A percentile compares a stretch with the other conserved stretches of the same genome.
Conservation (phyloP, 2,113 vertebrate genomes). For the Coptodon bakossiorum region DNA sequence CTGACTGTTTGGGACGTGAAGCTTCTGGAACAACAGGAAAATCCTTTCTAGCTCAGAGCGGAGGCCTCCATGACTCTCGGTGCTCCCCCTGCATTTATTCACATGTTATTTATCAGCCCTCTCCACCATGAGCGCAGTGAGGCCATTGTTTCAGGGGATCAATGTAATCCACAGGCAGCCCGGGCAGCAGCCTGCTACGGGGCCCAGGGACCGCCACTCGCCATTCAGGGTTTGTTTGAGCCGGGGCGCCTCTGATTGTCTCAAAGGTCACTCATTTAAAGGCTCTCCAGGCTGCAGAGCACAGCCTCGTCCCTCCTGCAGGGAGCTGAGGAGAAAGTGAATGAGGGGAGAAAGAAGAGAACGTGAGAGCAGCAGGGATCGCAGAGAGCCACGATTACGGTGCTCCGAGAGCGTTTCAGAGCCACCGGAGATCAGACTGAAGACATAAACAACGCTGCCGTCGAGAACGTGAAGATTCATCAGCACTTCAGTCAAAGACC, state of each 20-base stretch:
- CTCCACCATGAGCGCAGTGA: neutral
- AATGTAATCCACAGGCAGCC: constrained; percentile 56
- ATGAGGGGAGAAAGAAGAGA: neutral
- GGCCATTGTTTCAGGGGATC: constrained; percentile 63
- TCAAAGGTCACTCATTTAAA: constrained; percentile 58
- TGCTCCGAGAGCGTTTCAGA: neutral
- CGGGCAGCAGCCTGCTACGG: constrained; percentile 13
- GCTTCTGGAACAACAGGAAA: neutral
- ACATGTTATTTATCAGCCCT: constrained; percentile 40
- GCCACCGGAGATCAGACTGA: neutral
- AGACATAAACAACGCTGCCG: neutral
- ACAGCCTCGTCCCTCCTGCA: neutral
- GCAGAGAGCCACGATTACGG: neutral
- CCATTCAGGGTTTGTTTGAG: constrained; percentile 32
- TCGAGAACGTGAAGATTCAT: neutral
- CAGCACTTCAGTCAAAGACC: neutral
- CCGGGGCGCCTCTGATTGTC: constrained; percentile 41
- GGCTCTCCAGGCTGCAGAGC: neutral
- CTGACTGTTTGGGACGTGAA: neutral
- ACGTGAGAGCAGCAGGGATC: neutral
- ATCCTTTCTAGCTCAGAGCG: neutral
- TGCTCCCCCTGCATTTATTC: neutral
- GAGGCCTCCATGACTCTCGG: neutral
- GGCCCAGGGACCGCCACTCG: neutral
- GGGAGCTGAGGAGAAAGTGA: neutral